These are phyloP conservation scores for Euleptes europaea DNA, from an alignment of 2,113 vertebrate species.

Conservation along the genomic window DNA sequence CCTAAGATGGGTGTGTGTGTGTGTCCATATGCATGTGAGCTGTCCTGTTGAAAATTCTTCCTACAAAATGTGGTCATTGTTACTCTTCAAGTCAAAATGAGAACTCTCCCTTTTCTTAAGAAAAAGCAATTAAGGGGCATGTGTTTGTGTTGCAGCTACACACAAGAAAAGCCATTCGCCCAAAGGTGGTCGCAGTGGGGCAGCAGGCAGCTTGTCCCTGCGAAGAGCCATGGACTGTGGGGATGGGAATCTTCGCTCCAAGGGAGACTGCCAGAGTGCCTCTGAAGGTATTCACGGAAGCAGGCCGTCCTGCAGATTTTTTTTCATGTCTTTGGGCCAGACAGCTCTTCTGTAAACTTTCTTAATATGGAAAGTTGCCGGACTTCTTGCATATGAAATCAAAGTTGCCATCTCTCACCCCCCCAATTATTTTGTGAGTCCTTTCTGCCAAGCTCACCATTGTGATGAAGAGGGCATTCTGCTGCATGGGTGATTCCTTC, in stretches of 20 bases:
- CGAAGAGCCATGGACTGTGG: constrained; percentile 81
- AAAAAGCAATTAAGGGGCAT: neutral
- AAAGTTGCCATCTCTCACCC: too few species aligned
- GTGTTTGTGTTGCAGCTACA: constrained; percentile 67
- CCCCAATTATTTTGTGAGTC: too few species aligned
- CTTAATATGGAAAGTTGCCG: too few species aligned
- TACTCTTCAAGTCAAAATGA: neutral
- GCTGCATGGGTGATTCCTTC: too few species aligned
- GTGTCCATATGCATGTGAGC: neutral
- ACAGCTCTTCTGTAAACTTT: too few species aligned
- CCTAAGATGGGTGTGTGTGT: neutral
- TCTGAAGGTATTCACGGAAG: constrained; percentile 69
- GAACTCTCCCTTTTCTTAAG: neutral
- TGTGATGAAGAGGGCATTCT: too few species aligned
- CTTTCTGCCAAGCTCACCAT: too few species aligned
- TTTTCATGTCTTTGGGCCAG: too few species aligned
- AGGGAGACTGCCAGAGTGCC: constrained; percentile 68
- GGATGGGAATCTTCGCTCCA: constrained; percentile 70
- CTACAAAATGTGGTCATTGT: neutral
- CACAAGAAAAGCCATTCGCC: constrained; percentile 84
- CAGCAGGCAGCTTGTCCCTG: constrained; percentile 76
- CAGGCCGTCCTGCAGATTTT: neutral
- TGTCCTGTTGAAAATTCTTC: neutral
- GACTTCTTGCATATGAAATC: too few species aligned
- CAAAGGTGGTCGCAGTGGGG: constrained; percentile 76